A percentile compares a stretch with the other conserved stretches of the same genome.
phyloP scores from a whole-genome alignment of 2,888 invertebrate genomes.

The Alloplasta piceator region DNA sequence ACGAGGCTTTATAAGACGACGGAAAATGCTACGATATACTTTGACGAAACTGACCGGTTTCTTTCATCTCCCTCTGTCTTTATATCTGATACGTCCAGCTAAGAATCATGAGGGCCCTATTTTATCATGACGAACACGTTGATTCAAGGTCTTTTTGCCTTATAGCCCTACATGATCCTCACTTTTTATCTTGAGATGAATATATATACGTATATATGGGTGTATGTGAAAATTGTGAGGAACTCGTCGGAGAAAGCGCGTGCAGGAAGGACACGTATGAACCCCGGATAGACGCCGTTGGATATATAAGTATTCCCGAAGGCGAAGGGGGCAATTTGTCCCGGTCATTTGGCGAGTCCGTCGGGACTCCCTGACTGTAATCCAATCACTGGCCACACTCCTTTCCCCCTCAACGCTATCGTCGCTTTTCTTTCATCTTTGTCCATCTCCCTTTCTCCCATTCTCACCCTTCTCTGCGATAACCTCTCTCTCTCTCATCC shows the following conservation, averaged over 20 bases:
- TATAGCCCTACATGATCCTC: conserved; percentile 15
- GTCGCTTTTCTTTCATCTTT: conserved; percentile 56
- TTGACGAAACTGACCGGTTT: conserved; percentile 48
- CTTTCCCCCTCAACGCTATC: conserved; percentile 70
- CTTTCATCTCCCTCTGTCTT: conserved; percentile 8
- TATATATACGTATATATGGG: background rate
- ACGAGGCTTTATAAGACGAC: conserved; percentile 32
- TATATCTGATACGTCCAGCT: too few species aligned
- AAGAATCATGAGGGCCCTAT: too few species aligned
- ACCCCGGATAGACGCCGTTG: conserved; percentile 73
- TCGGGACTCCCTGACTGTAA: conserved; percentile 83
- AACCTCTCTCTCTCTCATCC: too few species aligned
- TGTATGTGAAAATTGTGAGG: conserved; percentile 22
- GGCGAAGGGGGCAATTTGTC: conserved; percentile 83
- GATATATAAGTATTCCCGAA: conserved; percentile 83
- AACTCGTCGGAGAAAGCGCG: conserved; percentile 8
- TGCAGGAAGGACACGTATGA: conserved; percentile 63
- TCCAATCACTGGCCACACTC: conserved; percentile 83
- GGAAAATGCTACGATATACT: conserved; percentile 45
- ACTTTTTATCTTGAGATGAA: conserved; percentile 4
- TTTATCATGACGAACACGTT: too few species aligned
- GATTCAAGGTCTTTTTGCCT: too few species aligned
- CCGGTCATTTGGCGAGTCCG: conserved; percentile 83
- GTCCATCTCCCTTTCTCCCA: conserved; percentile 38
- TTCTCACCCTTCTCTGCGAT: conserved; percentile 8